Base-by-base conservation (phyloP, 2,888 invertebrate genomes). In the Lasioglossum leucozonium region DNA sequence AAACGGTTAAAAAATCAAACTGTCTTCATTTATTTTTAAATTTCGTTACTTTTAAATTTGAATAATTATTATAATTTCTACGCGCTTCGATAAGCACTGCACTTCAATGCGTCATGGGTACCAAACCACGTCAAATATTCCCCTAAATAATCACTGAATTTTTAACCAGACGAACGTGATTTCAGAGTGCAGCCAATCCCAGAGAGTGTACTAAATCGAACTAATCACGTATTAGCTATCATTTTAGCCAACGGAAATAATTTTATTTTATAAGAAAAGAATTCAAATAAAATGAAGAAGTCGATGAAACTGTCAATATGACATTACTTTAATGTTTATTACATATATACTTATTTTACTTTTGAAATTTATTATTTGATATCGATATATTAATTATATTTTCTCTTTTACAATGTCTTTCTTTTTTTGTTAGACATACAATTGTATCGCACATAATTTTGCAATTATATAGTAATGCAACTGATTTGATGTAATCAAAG, bases 181-280 rank as follows among this genome's bases (percentile, higher is more conserved):
- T 82, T 13, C 72, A 10, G 4, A 16, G 18, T 18, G 30, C 37
- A n/a, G n/a, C 88, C 84, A 87, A 88, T 88, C 73, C 37, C 44
- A 44, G 44, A 44, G 44, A 16, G 16, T 44, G 16, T 44, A 44
- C 6, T 4, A n/a, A 55, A 11, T 47, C 22, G 16, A 26, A 58
- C 84, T 79, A 87, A 88, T 85, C 71, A 6, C 34, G 30, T 79
- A 47, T n/a, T 22, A 13, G 0, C 30, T 65, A 72, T 37, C 58
- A 13, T 11, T 55, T 26, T 13, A 22, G 2, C 4, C 72, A 11
- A 37, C 26, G 18, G 22, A 40, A 6, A 26, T 0, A 16, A 77
- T 58, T 37, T 26, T 69, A 18, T 8, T n/a, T 37, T n/a, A 40
- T n/a, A 69, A n/a, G 11, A n/a, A 40, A 40, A 22, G 13, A 69